A percentile compares a stretch with the other conserved stretches of the same genome.
Evolutionary conservation across 2,797 vertebrate species (phyloP).

Genomic region (Peromyscus attwateri): DNA sequence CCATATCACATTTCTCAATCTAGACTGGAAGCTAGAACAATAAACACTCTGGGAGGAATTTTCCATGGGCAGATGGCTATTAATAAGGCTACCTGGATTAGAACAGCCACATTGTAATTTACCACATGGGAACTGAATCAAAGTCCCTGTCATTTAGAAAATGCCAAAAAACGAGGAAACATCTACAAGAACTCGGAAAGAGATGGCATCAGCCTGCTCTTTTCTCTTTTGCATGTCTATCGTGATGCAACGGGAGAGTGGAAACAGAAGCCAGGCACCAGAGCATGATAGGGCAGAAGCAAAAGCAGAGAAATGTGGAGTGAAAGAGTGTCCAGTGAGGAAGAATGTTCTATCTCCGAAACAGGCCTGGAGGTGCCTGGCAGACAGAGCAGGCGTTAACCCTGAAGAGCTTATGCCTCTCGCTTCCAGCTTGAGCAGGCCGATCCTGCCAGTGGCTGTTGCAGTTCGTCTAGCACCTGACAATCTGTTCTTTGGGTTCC

Average conservation of each 20-base stretch:
- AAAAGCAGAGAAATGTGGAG: background rate
- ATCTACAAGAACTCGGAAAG: background rate
- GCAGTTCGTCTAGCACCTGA: background rate
- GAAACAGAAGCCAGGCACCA: background rate
- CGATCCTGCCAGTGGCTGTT: background rate
- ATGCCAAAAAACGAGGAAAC: too few relatives aligned
- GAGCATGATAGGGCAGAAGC: too few relatives aligned
- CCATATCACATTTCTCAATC: background rate
- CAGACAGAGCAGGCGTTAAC: background rate
- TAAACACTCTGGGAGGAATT: background rate
- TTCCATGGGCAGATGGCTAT: background rate
- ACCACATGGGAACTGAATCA: background rate
- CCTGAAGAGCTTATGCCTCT: background rate
- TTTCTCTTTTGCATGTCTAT: background rate
- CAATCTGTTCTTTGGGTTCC: background rate
- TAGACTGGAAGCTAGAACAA: background rate
- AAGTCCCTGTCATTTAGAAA: background rate
- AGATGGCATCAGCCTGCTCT: background rate
- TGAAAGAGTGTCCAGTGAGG: background rate
- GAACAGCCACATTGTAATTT: background rate
- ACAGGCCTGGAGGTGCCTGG: background rate
- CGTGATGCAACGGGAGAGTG: accelerated
- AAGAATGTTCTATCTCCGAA: background rate
- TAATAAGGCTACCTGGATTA: background rate
- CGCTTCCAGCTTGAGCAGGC: background rate